Base-by-base conservation (phyloP, 2,888 invertebrate species). In the Lasioglossum malachurum region DNA sequence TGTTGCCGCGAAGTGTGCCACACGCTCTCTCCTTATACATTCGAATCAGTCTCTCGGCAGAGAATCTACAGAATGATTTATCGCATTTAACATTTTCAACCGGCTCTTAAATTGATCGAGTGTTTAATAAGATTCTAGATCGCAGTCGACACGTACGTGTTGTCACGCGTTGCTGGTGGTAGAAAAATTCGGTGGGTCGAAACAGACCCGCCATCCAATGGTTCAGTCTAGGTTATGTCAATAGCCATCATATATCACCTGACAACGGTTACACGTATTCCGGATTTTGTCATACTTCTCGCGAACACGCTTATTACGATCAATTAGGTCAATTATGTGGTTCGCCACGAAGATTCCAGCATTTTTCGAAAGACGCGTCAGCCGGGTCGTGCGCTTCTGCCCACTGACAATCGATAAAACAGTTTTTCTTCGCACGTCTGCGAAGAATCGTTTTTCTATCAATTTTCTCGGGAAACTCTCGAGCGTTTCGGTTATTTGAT, bases 251-350 rank as follows among this genome's bases (percentile, higher is more conserved):
- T 35, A 35, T 35, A 35, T 67, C 31, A 67, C 67, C 67, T 31
- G 31, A 23, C 10, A 8, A 35, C 19, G 35, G 3, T 0, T 1
- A 19, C 16, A 35, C 35, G 35, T 67, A 67, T 23, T 44, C 73
- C 53, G 23, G 35, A 69, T 88, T 72, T 83, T 53, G 71, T 76
- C 71, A 57, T 76, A 72, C 67, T 64, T 84, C 74, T 67, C 57
- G 76, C 27, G 46, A 74, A 75, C n/a, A 57, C 77, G 78, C 78
- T 84, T 77, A 78, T 82, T 78, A 82, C 77, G 67, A 74, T 44
- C 84, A 91, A 91, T 91, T 91, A 83, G 87, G 89, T 88, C 89
- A 91, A 84, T 91, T 91, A 79, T 53, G 84, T 60, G 74, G 83
- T 77, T 76, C 84, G 69, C 69, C 23, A 53, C 75, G 64, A 35